phyloP scores from a whole-genome alignment of 2,113 vertebrate species.

The Microtus oregoni region DNA sequence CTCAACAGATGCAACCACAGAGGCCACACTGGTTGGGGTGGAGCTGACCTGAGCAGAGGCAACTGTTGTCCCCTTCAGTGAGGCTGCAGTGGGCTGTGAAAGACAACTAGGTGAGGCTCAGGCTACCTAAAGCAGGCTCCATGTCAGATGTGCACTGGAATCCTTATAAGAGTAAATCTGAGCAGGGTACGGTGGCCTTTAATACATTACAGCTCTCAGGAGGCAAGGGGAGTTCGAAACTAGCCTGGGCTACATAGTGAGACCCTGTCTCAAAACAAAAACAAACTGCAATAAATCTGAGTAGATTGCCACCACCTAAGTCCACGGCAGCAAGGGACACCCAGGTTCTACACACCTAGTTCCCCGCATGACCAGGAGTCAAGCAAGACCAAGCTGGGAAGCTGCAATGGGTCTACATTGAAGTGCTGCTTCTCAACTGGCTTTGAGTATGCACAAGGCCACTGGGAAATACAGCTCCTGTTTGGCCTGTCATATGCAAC shows the following conservation, averaged over 20 bases:
- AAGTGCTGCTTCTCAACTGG: too few species aligned
- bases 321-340: neutral
- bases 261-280: neutral
- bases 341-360: neutral
- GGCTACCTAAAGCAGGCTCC: neutral
- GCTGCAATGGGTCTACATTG: neutral
- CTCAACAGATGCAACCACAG: constrained; percentile 88
- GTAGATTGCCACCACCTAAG: neutral
- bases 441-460: neutral
- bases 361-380: neutral
- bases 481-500: too few species aligned
- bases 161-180: neutral
- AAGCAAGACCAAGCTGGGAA: neutral
- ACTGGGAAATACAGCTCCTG: neutral
- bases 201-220: neutral
- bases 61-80: constrained; percentile 90
- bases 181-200: neutral
- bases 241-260: neutral
- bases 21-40: constrained; percentile 80
- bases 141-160: neutral
- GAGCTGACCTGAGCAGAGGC: constrained; percentile 85
- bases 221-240: neutral
- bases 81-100: constrained; percentile 91
- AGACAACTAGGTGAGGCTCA: neutral
- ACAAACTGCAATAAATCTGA: neutral